Evolutionary conservation across 2,888 invertebrate species (phyloP), one percentile per base, ranked within the genome.

Genomic region (Belgica antarctica): DNA sequence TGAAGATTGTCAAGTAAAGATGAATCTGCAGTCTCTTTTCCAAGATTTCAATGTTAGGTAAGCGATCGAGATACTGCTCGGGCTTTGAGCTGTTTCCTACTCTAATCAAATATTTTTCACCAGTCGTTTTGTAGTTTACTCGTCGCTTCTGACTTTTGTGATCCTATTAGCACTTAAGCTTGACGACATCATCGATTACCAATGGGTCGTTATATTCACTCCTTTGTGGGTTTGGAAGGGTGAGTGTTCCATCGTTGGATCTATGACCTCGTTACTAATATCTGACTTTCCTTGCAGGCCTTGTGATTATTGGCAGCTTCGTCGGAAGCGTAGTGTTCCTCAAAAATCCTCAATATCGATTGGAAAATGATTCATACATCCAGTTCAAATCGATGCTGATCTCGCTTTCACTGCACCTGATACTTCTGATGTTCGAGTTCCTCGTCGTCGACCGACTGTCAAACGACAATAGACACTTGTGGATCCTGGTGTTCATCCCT

Each of bases 311-410:
- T 77, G 96, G 95, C 15, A 89, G 97, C 46, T 77, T 88, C 70
- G 86, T 96, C 71, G 98, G 98, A 65, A 93, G 94, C 74, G 90
- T 92, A 77, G 90, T 96, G 17, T 98, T 97, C 96, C 94, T 94
- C 88, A 86, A 91, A 75, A 92, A 94, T 82, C 97, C 98, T 62
- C 96, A 96, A 77, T 94, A 94, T 80, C 89, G 93, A 17, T 27
- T 57, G 24, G 62, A 68, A 59, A 62, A 94, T 73, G 94, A 96
- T 82, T 93, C 96, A 4, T 95, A 96, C 79, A 90, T 96, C 41
- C 98, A 99, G 80, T 99, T 96, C 80, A 96, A 96, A 80, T 96
- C 96, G 15, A 98, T 99, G 97, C 83, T 98, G 72, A 94, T 98
- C 78, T 95, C 94, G 72, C 85, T 96, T 74, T 93, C 95, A 59